phyloP scores from a whole-genome alignment of 1,140 invertebrate genomes.

The Pseudoatta argentina region DNA sequence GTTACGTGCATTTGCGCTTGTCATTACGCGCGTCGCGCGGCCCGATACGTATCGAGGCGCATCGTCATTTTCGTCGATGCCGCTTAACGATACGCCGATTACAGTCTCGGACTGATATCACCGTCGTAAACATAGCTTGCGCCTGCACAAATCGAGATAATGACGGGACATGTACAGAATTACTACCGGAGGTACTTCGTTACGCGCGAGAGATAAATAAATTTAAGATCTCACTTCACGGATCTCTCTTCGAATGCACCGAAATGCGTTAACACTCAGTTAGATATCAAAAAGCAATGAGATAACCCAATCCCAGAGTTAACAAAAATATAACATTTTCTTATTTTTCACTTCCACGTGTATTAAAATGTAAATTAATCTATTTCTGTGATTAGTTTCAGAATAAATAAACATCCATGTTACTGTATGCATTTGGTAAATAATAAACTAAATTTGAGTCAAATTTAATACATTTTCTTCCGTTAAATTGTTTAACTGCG shows the following conservation, averaged over 20 bases:
- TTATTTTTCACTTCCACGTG: no score
- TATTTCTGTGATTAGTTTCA: no score
- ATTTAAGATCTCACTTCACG: no score
- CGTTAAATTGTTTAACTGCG: no score
- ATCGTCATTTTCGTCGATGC: slow-evolving; percentile 18
- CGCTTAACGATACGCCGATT: slow-evolving; percentile 50
- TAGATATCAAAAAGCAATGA: no score
- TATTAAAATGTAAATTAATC: no score
- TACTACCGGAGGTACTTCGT: neutral
- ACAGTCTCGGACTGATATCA: slow-evolving; percentile 21
- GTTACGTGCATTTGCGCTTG: slow-evolving; percentile 78
- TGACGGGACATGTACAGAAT: neutral
- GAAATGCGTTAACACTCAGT: neutral
- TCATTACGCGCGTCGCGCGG: slow-evolving; percentile 77
- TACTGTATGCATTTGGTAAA: no score
- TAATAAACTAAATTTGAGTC: no score
- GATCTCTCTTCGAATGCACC: neutral
- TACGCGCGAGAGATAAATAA: neutral
- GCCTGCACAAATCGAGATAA: neutral
- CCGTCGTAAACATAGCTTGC: slow-evolving; percentile 20
- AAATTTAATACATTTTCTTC: no score
- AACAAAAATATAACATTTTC: no score
- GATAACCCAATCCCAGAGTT: no score
- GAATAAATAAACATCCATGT: no score
- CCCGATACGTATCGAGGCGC: slow-evolving; percentile 54